phyloP scores from a whole-genome alignment of 1,140 invertebrate species.

The Cydia strobilella region DNA sequence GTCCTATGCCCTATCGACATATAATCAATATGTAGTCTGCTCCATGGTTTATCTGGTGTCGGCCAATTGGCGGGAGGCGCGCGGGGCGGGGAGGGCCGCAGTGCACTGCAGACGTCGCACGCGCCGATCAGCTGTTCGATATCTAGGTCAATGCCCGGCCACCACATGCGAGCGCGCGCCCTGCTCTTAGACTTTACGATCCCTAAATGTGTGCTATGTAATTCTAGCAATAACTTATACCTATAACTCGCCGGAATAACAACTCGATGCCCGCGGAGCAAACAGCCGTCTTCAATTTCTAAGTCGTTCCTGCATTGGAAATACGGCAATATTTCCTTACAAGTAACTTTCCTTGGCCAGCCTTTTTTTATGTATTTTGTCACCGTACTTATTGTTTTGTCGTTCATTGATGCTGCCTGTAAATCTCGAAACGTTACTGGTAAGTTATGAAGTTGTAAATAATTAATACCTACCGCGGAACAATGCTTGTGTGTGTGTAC shows the following conservation, averaged over 20 bases:
- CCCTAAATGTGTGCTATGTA: slow-evolving; percentile 39
- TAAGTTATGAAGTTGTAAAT: background rate
- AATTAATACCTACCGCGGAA: background rate
- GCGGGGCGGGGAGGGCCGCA: too few species aligned
- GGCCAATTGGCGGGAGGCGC: too few species aligned
- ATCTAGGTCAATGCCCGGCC: slow-evolving; percentile 3
- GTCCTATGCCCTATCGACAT: too few species aligned
- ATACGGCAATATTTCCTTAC: slow-evolving; percentile 42
- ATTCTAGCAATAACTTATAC: slow-evolving; percentile 33
- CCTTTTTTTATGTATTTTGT: slow-evolving; percentile 39
- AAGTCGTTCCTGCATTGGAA: slow-evolving; percentile 39
- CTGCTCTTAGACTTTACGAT: slow-evolving; percentile 39
- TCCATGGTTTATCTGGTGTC: too few species aligned
- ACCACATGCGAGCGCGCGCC: slow-evolving; percentile 30
- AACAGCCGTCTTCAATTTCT: slow-evolving; percentile 40
- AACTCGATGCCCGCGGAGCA: slow-evolving; percentile 32
- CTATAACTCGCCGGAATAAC: slow-evolving; percentile 39
- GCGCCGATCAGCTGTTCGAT: slow-evolving; percentile 17
- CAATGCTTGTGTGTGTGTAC: background rate
- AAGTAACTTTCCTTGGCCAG: slow-evolving; percentile 41
- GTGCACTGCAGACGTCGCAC: background rate
- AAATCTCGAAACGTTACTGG: background rate
- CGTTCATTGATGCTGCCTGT: background rate
- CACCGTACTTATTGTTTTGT: slow-evolving; percentile 34
- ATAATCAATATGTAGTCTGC: too few species aligned